A percentile compares a stretch with the other conserved stretches of the same genome.
Evolutionary conservation across 2,797 vertebrate species (phyloP).

Genomic region (Acomys russatus): DNA sequence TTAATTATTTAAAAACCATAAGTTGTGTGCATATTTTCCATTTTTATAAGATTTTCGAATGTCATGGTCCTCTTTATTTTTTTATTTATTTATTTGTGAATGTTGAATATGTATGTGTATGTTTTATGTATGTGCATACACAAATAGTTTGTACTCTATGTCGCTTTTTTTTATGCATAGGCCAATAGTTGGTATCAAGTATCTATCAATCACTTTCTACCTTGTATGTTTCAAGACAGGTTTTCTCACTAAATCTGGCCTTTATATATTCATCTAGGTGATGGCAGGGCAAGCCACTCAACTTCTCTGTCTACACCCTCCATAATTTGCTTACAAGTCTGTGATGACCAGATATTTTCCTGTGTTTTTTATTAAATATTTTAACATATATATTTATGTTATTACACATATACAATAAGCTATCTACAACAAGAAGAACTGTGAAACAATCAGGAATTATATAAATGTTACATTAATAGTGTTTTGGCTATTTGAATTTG

Average conservation of each 20-base stretch:
- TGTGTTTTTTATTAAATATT: no score
- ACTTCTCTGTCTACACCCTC: background rate
- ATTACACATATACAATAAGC: no score
- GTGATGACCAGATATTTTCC: no score
- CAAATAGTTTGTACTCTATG: background rate
- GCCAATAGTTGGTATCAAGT: background rate
- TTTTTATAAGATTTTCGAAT: background rate
- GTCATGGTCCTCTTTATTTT: background rate
- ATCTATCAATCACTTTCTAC: background rate
- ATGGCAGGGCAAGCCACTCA: background rate
- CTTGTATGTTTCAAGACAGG: background rate
- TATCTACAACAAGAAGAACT: no score
- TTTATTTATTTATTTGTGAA: background rate
- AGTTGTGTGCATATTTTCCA: accelerated
- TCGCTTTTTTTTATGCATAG: background rate
- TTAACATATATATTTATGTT: no score
- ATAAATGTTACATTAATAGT: no score
- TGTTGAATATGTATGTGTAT: background rate
- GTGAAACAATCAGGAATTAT: no score
- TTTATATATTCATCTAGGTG: background rate
- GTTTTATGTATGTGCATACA: background rate
- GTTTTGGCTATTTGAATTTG: no score
- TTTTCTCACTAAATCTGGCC: background rate
- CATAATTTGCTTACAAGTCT: background rate
- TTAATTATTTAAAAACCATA: background rate